Evolutionary conservation across 2,888 invertebrate genomes (phyloP), one percentile per base, ranked within the genome.

Genomic region (Physocephala rufipes): DNA sequence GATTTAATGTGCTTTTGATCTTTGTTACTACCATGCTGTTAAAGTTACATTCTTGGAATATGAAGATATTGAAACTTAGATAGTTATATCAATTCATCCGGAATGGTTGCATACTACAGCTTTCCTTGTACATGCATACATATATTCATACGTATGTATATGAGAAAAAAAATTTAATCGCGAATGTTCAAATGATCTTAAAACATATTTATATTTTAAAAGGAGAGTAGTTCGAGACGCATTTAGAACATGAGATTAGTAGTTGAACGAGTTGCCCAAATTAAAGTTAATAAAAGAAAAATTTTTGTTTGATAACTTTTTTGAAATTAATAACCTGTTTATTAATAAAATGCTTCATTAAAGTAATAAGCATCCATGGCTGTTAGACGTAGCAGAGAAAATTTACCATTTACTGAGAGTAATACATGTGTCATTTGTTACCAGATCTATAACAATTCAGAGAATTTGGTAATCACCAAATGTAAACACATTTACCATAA

Each of bases 401-500:
- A 19, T 13, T 21, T 66, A 30, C 7, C 53, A 2, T 28, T 53
- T 2, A 30, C 3, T 2, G 30, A 53, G 15, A 36, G 12, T 7
- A 36, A 21, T 24, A 24, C 36, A 9, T 67, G 58, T 19, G 16
- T 45, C 2, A 16, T 67, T 16, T 67, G 67, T 51, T 45, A 16
- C 12, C 26, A 16, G 9, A 45, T 13, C 19, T 58, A 19, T 47
- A 55, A 58, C 26, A 55, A 55, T 47, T 7, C n/a, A 2, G 55
- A 45, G 5, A n/a, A 3, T 47, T 26, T 67, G 9, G 43, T 43
- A 16, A 7, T 16, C 15, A 58, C 67, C 16, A 7, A n/a, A 4
- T 67, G 67, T 26, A 55, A 67, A 12, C 67, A 67, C 51, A 24
- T 58, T 45, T 67, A 58, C 36, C 67, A 67, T 24, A 59, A 45